A percentile compares a stretch with the other conserved stretches of the same genome.
Evolutionary conservation across 2,888 invertebrate species (phyloP).

Genomic region (Eueremaeus valkanovi): DNA sequence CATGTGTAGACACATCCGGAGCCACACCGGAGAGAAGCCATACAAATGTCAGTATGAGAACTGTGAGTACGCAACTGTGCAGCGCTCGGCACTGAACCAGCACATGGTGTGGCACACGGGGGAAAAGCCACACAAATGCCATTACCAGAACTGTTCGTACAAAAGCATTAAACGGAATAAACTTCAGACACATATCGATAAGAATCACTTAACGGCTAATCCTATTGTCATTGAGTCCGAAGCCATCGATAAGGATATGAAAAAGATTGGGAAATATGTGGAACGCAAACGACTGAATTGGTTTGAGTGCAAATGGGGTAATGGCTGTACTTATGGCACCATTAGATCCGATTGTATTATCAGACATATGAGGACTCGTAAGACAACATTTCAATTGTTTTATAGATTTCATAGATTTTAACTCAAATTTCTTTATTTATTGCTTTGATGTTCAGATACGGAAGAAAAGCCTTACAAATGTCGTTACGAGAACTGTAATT

Average conservation of each 20-base stretch:
- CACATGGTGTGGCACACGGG: conserved; percentile 23
- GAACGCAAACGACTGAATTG: not conserved
- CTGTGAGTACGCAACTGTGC: conserved; percentile 34
- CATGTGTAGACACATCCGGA: not conserved
- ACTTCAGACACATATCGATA: not conserved
- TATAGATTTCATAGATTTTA: no score
- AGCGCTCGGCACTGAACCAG: conserved; percentile 27
- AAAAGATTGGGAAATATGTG: not conserved
- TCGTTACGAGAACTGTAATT: no score
- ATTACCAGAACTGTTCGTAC: not conserved
- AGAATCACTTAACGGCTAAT: conserved; percentile 9
- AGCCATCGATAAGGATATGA: not conserved
- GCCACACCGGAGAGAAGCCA: conserved; percentile 36
- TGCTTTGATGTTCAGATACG: not conserved
- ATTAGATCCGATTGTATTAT: conserved; percentile 9
- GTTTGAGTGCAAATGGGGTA: conserved; percentile 31
- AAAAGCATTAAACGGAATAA: not conserved
- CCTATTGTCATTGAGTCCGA: not conserved
- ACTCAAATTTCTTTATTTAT: not conserved
- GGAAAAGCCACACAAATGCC: not conserved
- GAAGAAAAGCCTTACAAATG: conserved; percentile 35
- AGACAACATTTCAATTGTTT: no score
- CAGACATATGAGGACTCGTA: conserved; percentile 28
- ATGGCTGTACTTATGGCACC: conserved; percentile 23
- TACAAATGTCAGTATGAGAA: conserved; percentile 38